Evolutionary conservation across 1,140 invertebrate species (phyloP), one percentile per base, ranked within the genome.

Genomic region (Mylabris phalerata): DNA sequence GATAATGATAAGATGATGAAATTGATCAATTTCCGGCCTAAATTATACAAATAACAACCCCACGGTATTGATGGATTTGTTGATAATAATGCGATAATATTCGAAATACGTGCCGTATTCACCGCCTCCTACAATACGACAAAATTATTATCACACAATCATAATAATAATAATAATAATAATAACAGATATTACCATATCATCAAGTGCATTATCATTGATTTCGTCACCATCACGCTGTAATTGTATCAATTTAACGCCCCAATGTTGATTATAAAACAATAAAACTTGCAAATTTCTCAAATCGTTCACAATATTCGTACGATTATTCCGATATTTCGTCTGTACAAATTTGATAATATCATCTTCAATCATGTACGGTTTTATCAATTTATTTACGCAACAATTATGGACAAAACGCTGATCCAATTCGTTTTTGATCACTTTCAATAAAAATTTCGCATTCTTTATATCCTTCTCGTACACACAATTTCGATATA

Each of bases 261-360:
- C 82, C 86, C 86, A 88, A 59, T 82, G 78, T 0, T 84, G 83
- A 73, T 88, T 89, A 46, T 80, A 78, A n/a, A 82, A 76, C 9
- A 84, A 77, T 10, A 89, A 71, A n/a, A 88, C 78, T 66, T 87
- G 79, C 32, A 84, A 77, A 65, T 84, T 86, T 50, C 82, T 74
- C 4, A 87, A 71, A 67, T 85, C 82, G 25, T 75, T 77, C 13
- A 76, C 75, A 32, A 42, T 62, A 42, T 48, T 71, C 65, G 24
- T 63, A 67, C 77, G 78, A 59, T 32, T 1, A 32, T 7, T 32
- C 1, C 7, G 32, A 32, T 5, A 32, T 32, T 32, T 4, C 7
- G 32, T 5, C 2, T 32, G 32, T 32, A 32, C 7, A 3, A 32
- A 32, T 5, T 32, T 75, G 43, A 78, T 67, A 47, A 82, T 79